phyloP scores from a whole-genome alignment of 2,888 invertebrate species.

The Conistra vaccinii region DNA sequence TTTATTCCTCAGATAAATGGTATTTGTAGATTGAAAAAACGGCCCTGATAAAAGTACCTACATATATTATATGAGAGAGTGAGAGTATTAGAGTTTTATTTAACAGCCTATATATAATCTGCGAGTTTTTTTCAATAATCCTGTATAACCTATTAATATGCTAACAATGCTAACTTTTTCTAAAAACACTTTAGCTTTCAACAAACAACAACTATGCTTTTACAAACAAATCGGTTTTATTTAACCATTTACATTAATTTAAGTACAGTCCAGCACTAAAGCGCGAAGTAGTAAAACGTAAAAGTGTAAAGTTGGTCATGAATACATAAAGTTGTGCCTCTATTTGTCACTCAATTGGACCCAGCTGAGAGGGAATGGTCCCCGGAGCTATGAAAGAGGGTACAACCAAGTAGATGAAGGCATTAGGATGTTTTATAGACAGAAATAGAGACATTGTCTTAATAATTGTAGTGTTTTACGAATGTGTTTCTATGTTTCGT shows the following conservation, averaged over 20 bases:
- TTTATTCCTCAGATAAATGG: too few relatives aligned
- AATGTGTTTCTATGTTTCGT: not conserved
- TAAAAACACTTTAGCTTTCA: not conserved
- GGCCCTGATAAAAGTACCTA: too few relatives aligned
- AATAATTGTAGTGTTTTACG: conserved; percentile 24
- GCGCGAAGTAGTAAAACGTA: conserved; percentile 48
- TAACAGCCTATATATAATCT: too few relatives aligned
- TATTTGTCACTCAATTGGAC: conserved; percentile 63
- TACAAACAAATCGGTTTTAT: conserved; percentile 24
- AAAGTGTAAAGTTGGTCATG: conserved; percentile 57
- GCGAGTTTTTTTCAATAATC: not conserved
- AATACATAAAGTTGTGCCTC: conserved; percentile 58
- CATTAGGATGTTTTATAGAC: conserved; percentile 24
- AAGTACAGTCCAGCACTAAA: conserved; percentile 41
- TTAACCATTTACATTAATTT: conserved; percentile 32
- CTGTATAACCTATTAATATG: too few relatives aligned
- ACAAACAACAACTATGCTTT: conserved; percentile 1
- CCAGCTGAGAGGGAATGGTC: conserved; percentile 51
- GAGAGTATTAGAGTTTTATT: too few relatives aligned
- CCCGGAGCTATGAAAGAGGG: conserved; percentile 41
- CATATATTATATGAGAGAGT: too few relatives aligned
- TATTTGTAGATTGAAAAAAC: too few relatives aligned
- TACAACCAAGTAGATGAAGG: conserved; percentile 1
- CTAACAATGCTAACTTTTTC: too few relatives aligned
- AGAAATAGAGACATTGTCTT: conserved; percentile 21